phyloP scores from a whole-genome alignment of 2,797 vertebrate species.

The Lagocephalus sceleratus region DNA sequence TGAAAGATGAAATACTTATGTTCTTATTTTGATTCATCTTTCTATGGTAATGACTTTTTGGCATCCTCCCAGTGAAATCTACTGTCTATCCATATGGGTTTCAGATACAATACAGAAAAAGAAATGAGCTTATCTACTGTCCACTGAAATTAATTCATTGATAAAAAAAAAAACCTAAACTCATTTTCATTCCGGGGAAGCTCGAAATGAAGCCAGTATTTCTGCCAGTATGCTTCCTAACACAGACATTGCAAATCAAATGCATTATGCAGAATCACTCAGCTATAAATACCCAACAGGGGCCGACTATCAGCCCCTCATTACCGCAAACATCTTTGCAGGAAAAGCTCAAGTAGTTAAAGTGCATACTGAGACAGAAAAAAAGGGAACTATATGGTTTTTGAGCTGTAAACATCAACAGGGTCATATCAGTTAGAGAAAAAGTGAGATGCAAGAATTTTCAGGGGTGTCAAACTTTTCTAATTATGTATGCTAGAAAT shows the following conservation, averaged over 20 bases:
- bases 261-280: slow-evolving; percentile 35
- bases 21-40: slow-evolving; percentile 41
- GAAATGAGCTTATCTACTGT: slow-evolving; percentile 60
- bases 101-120: slow-evolving; percentile 54
- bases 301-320: slow-evolving; percentile 14
- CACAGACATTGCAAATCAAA: slow-evolving; percentile 29
- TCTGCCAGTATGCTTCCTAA: slow-evolving; percentile 35
- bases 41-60: slow-evolving; percentile 59
- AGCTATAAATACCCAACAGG: slow-evolving; percentile 39
- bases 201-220: slow-evolving; percentile 46
- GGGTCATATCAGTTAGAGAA: background rate
- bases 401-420: slow-evolving; percentile 5
- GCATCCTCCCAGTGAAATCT: slow-evolving; percentile 32
- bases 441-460: background rate
- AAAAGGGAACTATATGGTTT: slow-evolving; percentile 4
- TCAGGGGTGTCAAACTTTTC: background rate
- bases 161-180: slow-evolving; percentile 35
- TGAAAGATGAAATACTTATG: slow-evolving; percentile 34
- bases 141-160: slow-evolving; percentile 63
- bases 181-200: slow-evolving; percentile 54
- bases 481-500: background rate
- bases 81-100: slow-evolving; percentile 21
- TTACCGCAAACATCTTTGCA: slow-evolving; percentile 19
- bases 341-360: slow-evolving; percentile 6
- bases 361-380: slow-evolving; percentile 3